Base-by-base conservation (phyloP, 2,888 invertebrate species). In the Lordiphosa andalusiaca region DNA sequence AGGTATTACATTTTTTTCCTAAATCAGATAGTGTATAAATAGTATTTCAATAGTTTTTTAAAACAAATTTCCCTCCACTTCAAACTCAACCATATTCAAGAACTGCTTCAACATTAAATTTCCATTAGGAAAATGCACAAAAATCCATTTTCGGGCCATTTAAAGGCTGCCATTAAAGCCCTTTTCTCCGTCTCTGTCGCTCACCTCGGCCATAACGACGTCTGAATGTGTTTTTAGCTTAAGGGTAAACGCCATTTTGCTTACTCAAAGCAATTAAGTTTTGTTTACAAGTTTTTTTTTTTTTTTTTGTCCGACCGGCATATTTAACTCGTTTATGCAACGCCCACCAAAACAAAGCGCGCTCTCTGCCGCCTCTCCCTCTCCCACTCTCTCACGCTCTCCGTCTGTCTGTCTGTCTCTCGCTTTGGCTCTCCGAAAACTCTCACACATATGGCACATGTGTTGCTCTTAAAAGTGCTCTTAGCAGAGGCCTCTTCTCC, bases 261-360 rank as follows among this genome's bases (percentile, higher is more conserved):
- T 39, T 35, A 23, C 49, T 12, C 48, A 19, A 35, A 33, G 51
- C 53, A 67, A 73, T 75, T 73, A 67, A 61, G 73, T 73, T 75
- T 81, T 84, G 84, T 84, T 81, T 84, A 84, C 84, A 81, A 69
- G 71, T 51, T 49, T 41, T 67, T 60, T 9, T 33, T n/a, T 51
- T 49, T 41, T 67, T 60, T 9, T 33, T n/a, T 38, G 66, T 61
- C 16, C 40, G 66, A 62, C 78, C 81, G 81, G 81, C 81, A 68
- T 44, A 33, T 76, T 72, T 71, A 78, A 81, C 81, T 81, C 81
- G 67, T 84, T 81, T 62, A 57, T 41, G 69, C 67, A 59, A 72
- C 69, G 73, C 67, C 76, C 71, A 71, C 68, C 81, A 83, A 76
- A 80, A 80, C 81, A 80, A 73, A 74, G 49, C 42, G 47, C 42